A percentile compares a stretch with the other conserved stretches of the same genome.
These are phyloP conservation scores for Ips nitidus DNA, from an alignment of 1,140 invertebrate species.

Conservation along the genomic window DNA sequence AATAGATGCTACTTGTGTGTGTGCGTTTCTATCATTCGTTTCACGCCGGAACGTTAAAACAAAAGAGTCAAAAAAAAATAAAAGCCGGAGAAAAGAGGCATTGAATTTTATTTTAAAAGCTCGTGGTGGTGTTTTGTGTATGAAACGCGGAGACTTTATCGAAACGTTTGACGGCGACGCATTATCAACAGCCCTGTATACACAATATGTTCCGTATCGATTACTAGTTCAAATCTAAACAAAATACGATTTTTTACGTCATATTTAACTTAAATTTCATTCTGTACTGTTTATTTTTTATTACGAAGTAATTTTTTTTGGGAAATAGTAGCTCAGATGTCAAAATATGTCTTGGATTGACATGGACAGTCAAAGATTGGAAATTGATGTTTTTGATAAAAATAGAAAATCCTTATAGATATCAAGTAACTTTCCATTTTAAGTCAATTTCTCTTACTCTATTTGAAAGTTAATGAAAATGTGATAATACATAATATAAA, in stretches of 20 bases:
- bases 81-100: conserved; percentile 26
- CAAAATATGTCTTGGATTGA: too few species aligned
- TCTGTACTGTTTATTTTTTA: too few species aligned
- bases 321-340: too few species aligned
- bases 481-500: too few species aligned
- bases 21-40: conserved; percentile 6
- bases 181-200: not conserved
- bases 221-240: conserved; percentile 45
- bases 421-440: too few species aligned
- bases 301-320: too few species aligned
- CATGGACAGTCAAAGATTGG: too few species aligned
- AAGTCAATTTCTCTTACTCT: too few species aligned
- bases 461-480: too few species aligned
- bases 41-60: conserved; percentile 5
- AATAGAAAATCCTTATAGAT: too few species aligned
- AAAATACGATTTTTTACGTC: conserved; percentile 22
- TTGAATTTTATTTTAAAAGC: conserved; percentile 31
- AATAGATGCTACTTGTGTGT: not conserved
- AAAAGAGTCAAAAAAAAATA: conserved; percentile 28
- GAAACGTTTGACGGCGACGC: conserved; percentile 26
- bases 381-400: too few species aligned
- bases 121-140: not conserved
- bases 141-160: conserved; percentile 21
- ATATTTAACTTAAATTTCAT: too few species aligned
- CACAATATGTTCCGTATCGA: conserved; percentile 47